Conservation (phyloP, 1,140 invertebrate species). For the Trissolcus basalis region DNA sequence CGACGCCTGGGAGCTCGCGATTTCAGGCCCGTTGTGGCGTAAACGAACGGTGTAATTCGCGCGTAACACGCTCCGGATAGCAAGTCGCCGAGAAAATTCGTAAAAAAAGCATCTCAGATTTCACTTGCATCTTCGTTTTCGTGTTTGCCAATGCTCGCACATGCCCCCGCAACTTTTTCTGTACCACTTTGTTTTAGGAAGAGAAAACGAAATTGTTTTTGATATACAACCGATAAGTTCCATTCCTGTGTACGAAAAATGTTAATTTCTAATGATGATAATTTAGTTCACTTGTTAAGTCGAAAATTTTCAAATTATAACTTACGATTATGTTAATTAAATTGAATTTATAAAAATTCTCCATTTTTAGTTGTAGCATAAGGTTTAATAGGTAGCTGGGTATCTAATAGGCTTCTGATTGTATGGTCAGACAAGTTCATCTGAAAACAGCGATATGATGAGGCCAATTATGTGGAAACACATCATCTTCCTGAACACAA, state of each 20-base stretch:
- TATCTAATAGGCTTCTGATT: no score
- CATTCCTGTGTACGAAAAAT: background rate
- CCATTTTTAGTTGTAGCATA: no score
- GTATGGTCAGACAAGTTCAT: background rate
- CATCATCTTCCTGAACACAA: background rate
- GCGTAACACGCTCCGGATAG: constrained; percentile 51
- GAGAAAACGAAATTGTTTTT: constrained; percentile 26
- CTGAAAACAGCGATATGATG: background rate
- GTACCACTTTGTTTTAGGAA: constrained; percentile 25
- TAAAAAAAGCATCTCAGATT: constrained; percentile 39
- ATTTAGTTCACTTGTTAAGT: no score
- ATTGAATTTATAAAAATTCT: no score
- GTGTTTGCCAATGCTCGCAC: constrained; percentile 11
- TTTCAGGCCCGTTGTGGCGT: constrained; percentile 40
- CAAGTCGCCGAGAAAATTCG: constrained; percentile 37
- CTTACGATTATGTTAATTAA: no score
- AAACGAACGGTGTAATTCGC: constrained; percentile 32
- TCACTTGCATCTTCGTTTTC: constrained; percentile 50
- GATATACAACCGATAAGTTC: background rate
- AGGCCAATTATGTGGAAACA: background rate
- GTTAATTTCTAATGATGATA: background rate
- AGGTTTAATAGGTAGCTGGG: no score
- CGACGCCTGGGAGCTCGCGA: constrained; percentile 26
- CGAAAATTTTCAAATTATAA: no score
- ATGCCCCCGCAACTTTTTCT: constrained; percentile 6